A percentile compares a stretch with the other conserved stretches of the same genome.
Evolutionary conservation across 2,888 invertebrate species (phyloP).

Genomic region (Tipula vernalis): DNA sequence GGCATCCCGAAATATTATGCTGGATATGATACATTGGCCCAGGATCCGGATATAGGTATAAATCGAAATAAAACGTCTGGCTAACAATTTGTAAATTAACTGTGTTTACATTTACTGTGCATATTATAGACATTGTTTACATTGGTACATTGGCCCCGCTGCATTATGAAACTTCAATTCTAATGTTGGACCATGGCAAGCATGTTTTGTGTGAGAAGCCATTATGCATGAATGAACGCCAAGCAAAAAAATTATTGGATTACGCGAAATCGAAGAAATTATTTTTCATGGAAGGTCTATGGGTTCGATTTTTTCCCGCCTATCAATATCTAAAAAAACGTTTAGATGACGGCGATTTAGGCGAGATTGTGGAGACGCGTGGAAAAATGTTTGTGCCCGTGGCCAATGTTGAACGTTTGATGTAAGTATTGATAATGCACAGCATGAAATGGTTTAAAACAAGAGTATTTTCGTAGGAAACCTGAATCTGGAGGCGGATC

Average conservation of each 20-base stretch:
- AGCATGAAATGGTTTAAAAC: neutral
- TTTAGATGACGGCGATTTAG: slow-evolving; percentile 51
- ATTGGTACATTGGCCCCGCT: slow-evolving; percentile 64
- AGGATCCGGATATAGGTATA: slow-evolving; percentile 48
- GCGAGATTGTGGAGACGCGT: slow-evolving; percentile 54
- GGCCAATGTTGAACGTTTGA: slow-evolving; percentile 39
- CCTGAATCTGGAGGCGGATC: slow-evolving; percentile 67
- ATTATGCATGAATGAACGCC: slow-evolving; percentile 63
- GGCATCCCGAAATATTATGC: slow-evolving; percentile 55
- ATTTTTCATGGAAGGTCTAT: slow-evolving; percentile 80
- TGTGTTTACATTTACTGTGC: neutral
- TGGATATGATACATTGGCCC: slow-evolving; percentile 57
- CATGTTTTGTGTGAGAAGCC: slow-evolving; percentile 88
- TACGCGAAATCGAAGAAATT: slow-evolving; percentile 56
- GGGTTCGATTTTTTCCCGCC: slow-evolving; percentile 73
- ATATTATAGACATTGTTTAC: slow-evolving; percentile 66
- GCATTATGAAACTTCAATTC: slow-evolving; percentile 55
- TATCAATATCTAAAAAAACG: slow-evolving; percentile 56
- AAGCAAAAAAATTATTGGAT: slow-evolving; percentile 54
- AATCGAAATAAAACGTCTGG: neutral
- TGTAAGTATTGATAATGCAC: neutral
- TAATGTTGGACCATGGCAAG: slow-evolving; percentile 70
- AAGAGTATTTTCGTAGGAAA: slow-evolving; percentile 27
- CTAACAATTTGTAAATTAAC: neutral
- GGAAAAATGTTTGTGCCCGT: slow-evolving; percentile 56